Conservation (phyloP, 1,140 invertebrate genomes). For the Nomia melanderi region DNA sequence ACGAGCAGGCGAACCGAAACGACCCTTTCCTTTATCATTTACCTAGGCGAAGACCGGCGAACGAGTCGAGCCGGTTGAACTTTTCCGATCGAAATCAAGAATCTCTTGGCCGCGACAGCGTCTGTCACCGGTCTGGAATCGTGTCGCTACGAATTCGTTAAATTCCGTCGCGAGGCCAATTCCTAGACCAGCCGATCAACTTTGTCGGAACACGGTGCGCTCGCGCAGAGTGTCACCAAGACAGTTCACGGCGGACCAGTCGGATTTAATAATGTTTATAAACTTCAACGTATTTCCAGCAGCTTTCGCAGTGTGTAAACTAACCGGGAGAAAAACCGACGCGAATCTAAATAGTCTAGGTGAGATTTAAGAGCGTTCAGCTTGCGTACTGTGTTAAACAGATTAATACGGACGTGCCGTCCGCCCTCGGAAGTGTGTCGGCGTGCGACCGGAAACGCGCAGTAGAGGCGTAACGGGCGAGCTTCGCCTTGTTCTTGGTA, state of each 20-base stretch:
- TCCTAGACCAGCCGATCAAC: background rate
- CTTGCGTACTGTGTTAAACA: constrained; percentile 48
- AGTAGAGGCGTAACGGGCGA: constrained; percentile 1
- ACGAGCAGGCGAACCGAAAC: background rate
- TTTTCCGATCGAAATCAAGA: too few relatives aligned
- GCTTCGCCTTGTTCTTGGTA: constrained; percentile 33
- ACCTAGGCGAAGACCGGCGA: background rate
- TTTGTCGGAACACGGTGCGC: background rate
- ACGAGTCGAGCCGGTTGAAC: background rate
- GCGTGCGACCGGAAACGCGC: background rate
- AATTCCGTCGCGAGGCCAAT: background rate
- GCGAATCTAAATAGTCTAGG: constrained; percentile 58
- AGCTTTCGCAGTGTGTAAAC: constrained; percentile 71
- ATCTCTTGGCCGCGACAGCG: too few relatives aligned
- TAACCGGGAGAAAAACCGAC: constrained; percentile 54
- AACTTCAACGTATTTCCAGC: constrained; percentile 70
- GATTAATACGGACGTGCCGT: constrained; percentile 56
- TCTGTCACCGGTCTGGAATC: too few relatives aligned
- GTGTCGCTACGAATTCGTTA: background rate
- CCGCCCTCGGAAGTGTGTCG: constrained; percentile 35
- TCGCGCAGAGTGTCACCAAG: background rate
- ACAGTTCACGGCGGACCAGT: constrained; percentile 50
- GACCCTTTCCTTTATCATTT: background rate
- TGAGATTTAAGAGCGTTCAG: constrained; percentile 56
- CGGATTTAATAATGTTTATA: constrained; percentile 67